Evolutionary conservation across 2,888 invertebrate genomes (phyloP).

Genomic region (Odontomyia ornata): DNA sequence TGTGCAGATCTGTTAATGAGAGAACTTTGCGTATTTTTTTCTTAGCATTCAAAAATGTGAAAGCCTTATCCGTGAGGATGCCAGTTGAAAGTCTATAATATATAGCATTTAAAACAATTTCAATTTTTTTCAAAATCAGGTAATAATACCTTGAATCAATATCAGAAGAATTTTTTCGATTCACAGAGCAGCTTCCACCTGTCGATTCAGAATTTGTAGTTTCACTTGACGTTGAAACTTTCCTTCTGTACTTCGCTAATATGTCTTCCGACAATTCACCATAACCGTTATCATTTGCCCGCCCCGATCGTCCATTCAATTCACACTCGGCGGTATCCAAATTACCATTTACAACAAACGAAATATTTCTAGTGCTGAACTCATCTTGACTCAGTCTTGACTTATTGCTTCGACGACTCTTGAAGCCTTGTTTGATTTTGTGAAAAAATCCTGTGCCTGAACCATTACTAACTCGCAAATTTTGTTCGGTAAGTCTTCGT

Average conservation of each 20-base stretch:
- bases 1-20: conserved; percentile 84
- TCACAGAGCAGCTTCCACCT: conserved; percentile 57
- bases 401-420: conserved; percentile 70
- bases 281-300: conserved; percentile 53
- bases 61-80: conserved; percentile 55
- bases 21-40: conserved; percentile 90
- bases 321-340: conserved; percentile 48
- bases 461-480: conserved; percentile 66
- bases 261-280: conserved; percentile 90
- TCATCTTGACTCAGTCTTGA: conserved; percentile 51
- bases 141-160: conserved; percentile 61
- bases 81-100: conserved; percentile 54
- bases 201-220: conserved; percentile 64
- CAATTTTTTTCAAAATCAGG: not conserved
- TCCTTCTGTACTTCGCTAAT: conserved; percentile 89
- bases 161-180: conserved; percentile 58
- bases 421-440: conserved; percentile 75
- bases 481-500: conserved; percentile 63
- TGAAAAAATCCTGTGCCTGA: conserved; percentile 76
- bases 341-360: conserved; percentile 55
- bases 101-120: conserved; percentile 21
- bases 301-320: conserved; percentile 30
- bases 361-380: conserved; percentile 57
- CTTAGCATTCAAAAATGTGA: conserved; percentile 67
- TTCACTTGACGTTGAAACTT: conserved; percentile 68